Conservation (phyloP, 1,140 invertebrate genomes). For the Mya arenaria region DNA sequence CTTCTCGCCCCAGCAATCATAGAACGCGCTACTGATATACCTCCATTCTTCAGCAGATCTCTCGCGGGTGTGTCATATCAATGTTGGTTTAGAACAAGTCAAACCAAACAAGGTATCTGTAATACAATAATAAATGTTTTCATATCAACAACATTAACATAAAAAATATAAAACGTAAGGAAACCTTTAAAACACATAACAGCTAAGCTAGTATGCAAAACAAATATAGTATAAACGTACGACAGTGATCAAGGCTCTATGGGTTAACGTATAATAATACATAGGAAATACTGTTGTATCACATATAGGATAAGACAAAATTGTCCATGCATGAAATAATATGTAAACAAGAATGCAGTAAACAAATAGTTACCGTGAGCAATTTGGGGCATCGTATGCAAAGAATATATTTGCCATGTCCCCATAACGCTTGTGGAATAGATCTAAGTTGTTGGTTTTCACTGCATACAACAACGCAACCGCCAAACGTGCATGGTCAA, state of each 20-base stretch:
- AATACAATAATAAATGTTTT: background rate
- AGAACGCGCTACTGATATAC: conserved; percentile 59
- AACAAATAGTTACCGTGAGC: conserved; percentile 37
- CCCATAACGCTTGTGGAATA: conserved; percentile 48
- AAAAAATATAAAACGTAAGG: background rate
- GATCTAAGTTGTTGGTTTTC: conserved; percentile 56
- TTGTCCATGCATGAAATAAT: background rate
- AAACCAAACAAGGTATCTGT: conserved; percentile 61
- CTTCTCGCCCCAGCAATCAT: conserved; percentile 59
- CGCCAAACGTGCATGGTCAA: conserved; percentile 56
- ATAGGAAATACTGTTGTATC: background rate
- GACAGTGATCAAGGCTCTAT: background rate
- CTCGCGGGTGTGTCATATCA: conserved; percentile 55
- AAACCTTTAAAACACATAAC: background rate
- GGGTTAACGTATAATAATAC: too few species aligned
- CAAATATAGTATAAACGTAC: background rate
- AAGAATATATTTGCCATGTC: conserved; percentile 63
- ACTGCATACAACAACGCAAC: conserved; percentile 53
- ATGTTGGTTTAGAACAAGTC: conserved; percentile 58
- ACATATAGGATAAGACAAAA: background rate
- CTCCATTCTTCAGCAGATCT: conserved; percentile 50
- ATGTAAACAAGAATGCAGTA: background rate
- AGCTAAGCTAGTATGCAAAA: background rate
- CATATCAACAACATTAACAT: background rate
- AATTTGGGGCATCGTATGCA: conserved; percentile 64